These are phyloP conservation scores for Nemoura dubitans DNA, from an alignment of 2,888 invertebrate genomes.

Conservation along the genomic window DNA sequence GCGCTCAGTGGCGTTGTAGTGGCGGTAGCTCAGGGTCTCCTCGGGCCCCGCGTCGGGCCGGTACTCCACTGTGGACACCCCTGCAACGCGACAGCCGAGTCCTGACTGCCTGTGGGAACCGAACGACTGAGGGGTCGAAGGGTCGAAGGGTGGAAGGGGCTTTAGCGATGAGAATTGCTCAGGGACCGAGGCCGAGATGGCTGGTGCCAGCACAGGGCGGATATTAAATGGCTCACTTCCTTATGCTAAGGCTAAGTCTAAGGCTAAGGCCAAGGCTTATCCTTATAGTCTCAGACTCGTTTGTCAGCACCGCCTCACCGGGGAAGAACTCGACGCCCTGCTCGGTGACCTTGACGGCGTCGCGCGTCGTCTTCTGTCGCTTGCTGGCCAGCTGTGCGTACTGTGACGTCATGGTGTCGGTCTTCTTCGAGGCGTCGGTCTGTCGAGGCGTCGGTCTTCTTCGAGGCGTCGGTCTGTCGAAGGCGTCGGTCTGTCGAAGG, in stretches of 20 bases:
- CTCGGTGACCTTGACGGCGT: slow-evolving; percentile 49
- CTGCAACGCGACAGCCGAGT: slow-evolving; percentile 56
- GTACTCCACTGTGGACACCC: slow-evolving; percentile 66
- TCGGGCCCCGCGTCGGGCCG: slow-evolving; percentile 64
- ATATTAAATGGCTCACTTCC: no score
- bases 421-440: neutral
- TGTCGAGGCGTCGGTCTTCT: neutral
- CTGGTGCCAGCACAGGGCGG: no score
- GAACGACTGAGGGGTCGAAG: no score
- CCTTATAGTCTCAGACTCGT: no score
- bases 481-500: no score
- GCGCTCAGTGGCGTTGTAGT: slow-evolving; percentile 67
- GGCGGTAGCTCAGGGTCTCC: slow-evolving; percentile 66
- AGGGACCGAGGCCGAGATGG: no score
- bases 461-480: no score
- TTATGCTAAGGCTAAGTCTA: no score
- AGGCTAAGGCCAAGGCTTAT: no score
- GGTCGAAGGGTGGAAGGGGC: no score
- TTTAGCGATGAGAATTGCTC: no score
- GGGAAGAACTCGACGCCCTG: slow-evolving; percentile 54
- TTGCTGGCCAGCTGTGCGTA: slow-evolving; percentile 53
- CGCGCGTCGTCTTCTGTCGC: slow-evolving; percentile 53
- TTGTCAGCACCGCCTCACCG: slow-evolving; percentile 53
- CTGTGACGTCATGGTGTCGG: slow-evolving; percentile 48
- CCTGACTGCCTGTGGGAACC: no score